Base-by-base conservation (phyloP, 2,113 vertebrate species). In the Azemiops feae region DNA sequence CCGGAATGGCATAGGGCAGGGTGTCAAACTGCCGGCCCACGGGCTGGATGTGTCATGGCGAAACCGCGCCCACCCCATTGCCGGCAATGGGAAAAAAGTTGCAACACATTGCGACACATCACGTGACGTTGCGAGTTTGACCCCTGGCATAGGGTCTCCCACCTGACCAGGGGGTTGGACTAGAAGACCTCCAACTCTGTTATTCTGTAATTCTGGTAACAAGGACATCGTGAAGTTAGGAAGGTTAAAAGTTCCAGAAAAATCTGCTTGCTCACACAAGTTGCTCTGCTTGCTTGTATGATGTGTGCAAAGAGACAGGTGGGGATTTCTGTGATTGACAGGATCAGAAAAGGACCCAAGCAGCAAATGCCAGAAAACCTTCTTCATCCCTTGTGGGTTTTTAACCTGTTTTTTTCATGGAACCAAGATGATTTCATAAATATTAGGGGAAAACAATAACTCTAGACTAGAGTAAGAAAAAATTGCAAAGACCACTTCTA, bases 371-470 rank as follows among this genome's bases (percentile, higher is more conserved):
- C 34, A 39, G 18, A 39, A 69, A 43, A 88, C 3, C 27, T 87
- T 47, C 30, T n/a, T 60, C 23, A n/a, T n/a, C 25, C 20, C 25
- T 12, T 91, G 91, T n/a, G 74, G 34, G 18, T 50, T n/a, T 57
- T 55, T 14, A 43, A 58, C 23, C 34, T 0, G 34, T 18, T 10
- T 9, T 0, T 9, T 0, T 47, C 58, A 22, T 43, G 30, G 50
- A 5, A 0, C 0, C 22, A 12, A 30, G 2, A 10, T n/a, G 23
- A 57, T 47, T 47, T 16, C 7, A 18, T 8, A 34, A 43, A 39
- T 43, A 81, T 81, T 39, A 81, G 6, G 18, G 34, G 7, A 3
- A 39, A 39, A 39, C 16, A 81, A 39, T 20, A 81, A 81, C n/a
- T 39, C 69, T 8, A 81, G n/a, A 39, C n/a, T n/a, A n/a, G 74